Evolutionary conservation across 2,113 vertebrate species (phyloP), one percentile per base, ranked within the genome.

Genomic region (Eulacestoma nigropectus): DNA sequence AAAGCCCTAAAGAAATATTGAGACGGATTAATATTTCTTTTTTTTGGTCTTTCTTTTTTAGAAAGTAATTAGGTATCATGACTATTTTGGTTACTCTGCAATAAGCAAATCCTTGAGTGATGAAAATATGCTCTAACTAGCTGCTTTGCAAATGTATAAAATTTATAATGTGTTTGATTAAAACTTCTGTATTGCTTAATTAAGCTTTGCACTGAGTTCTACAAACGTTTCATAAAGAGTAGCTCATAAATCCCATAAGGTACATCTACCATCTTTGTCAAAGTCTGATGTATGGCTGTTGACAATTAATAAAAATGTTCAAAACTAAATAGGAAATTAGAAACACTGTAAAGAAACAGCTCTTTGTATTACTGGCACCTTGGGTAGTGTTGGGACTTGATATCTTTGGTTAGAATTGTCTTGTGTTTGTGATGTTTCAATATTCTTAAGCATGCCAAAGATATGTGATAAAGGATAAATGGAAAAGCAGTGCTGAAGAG

Each of bases 51-150:
- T 16, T 11, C 4, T 17, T 18, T 26, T 7, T 13, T 39, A 44
- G 32, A 26, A 85, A 86, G 23, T 95, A 78, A 70, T 88, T 93
- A 65, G 47, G 7, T 76, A 33, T 72, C 37, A 29, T 60, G 23
- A 89, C 55, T 91, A 84, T 92, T 95, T 96, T 84, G 68, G 68
- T 81, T 94, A 78, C 39, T 92, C 65, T 95, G 65, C 87, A 87
- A n/a, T 75, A 87, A 84, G 32, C 20, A 87, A 69, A 82, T 76
- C 60, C 81, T 72, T 49, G 75, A 65, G 89, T 93, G 50, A 65
- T 79, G 57, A 84, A 91, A 87, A 89, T 68, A n/a, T 20, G 20
- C 53, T 84, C 18, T 74, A 67, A 53, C 47, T 75, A 92, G 50
- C 53, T 85, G 53, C 37, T 94, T 91, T 87, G 84, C 46, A 56